phyloP scores from a whole-genome alignment of 1,140 invertebrate species.

The Musca vetustissima region DNA sequence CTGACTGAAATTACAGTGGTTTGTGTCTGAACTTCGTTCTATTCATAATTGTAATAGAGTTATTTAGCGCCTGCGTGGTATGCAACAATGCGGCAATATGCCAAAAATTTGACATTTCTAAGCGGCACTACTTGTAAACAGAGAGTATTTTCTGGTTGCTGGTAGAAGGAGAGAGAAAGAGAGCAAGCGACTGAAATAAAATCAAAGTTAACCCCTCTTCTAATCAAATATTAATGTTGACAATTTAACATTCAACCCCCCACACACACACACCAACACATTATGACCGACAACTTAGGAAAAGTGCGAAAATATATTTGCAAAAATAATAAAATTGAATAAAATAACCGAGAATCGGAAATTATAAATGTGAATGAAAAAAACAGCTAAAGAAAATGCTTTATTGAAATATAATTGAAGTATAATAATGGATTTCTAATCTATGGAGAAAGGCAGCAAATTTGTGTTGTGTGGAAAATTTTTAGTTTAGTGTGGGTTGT shows the following conservation, averaged over 20 bases:
- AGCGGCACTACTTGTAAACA: conserved; percentile 2
- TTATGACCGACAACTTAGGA: not conserved
- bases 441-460: too few relatives aligned
- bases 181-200: not conserved
- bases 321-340: not conserved
- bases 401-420: too few relatives aligned
- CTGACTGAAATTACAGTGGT: too few relatives aligned
- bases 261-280: not conserved
- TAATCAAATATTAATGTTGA: conserved; percentile 19
- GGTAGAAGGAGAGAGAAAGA: too few relatives aligned
- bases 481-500: too few relatives aligned
- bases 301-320: not conserved
- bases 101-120: too few relatives aligned
- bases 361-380: conserved; percentile 1
- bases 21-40: too few relatives aligned
- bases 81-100: not conserved
- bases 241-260: conserved; percentile 14
- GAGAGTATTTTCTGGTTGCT: not conserved
- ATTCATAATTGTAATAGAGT: conserved; percentile 1
- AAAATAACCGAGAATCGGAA: not conserved
- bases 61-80: not conserved
- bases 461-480: too few relatives aligned
- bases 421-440: too few relatives aligned
- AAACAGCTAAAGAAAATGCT: too few relatives aligned
- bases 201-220: conserved; percentile 13